A percentile compares a stretch with the other conserved stretches of the same genome.
phyloP scores from a whole-genome alignment of 37 sponge, comb jelly and placozoan genomes.

The Halisarca cf. caerulea region DNA sequence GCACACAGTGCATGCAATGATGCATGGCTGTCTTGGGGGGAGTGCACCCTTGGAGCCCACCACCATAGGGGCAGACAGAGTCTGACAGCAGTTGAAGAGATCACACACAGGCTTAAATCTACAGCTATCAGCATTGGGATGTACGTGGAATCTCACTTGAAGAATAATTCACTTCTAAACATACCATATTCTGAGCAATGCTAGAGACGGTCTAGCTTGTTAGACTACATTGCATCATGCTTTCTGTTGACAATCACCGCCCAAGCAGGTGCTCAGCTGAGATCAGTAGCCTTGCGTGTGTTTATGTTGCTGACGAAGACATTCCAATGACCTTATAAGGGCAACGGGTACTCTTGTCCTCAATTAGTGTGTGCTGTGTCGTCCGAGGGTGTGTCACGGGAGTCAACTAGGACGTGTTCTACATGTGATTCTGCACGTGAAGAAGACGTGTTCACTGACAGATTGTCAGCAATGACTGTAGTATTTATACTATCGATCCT shows the following conservation, averaged over 20 bases:
- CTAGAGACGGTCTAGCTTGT: too few species aligned
- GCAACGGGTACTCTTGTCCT: neutral
- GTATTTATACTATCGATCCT: too few species aligned
- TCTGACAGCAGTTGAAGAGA: neutral
- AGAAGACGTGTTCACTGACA: neutral
- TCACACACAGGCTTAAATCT: neutral
- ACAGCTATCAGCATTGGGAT: neutral
- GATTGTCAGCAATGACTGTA: too few species aligned
- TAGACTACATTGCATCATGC: too few species aligned
- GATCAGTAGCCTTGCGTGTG: too few species aligned
- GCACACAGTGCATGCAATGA: neutral
- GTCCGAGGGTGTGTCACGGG: conserved; percentile 15
- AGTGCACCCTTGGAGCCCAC: neutral
- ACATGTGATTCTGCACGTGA: conserved; percentile 22
- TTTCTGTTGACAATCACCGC: too few species aligned
- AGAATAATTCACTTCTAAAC: neutral
- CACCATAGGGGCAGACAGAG: neutral
- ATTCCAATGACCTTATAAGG: conserved; percentile 9
- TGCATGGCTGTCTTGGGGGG: neutral
- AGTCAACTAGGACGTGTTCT: neutral
- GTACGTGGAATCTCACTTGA: neutral
- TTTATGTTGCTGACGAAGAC: neutral
- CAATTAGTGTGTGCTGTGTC: too few species aligned
- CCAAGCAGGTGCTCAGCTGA: too few species aligned
- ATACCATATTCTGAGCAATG: neutral